A percentile compares a stretch with the other conserved stretches of the same genome.
Evolutionary conservation across 2,888 invertebrate genomes (phyloP).

Genomic region (Salticus scenicus): DNA sequence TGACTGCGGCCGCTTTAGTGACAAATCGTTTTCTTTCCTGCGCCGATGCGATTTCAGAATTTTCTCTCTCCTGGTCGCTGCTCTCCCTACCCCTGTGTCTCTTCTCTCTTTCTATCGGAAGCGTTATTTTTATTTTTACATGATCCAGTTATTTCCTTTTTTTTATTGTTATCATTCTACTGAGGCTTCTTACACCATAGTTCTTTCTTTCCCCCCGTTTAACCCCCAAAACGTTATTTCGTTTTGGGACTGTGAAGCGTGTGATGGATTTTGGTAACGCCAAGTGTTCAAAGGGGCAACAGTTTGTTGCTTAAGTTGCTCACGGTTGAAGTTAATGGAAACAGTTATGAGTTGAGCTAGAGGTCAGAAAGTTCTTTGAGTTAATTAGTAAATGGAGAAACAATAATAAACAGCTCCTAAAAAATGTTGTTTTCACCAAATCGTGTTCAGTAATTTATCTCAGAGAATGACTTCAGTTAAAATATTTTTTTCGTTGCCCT

Average conservation of each 20-base stretch:
- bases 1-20: conserved; percentile 65
- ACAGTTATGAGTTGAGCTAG: no score
- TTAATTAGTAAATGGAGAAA: no score
- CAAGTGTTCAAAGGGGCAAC: conserved; percentile 24
- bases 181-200: conserved; percentile 2
- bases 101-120: conserved; percentile 22
- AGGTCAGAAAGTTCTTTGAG: no score
- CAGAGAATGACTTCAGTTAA: no score
- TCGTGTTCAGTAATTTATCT: no score
- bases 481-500: no score
- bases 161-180: conserved; percentile 30
- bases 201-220: no score
- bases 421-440: no score
- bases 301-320: conserved; percentile 16
- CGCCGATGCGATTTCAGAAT: conserved; percentile 65
- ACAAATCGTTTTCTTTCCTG: conserved; percentile 66
- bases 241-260: neutral
- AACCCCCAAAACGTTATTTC: neutral
- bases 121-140: conserved; percentile 48
- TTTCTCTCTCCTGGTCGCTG: conserved; percentile 28
- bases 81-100: neutral
- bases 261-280: conserved; percentile 2
- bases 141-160: conserved; percentile 36
- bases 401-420: no score
- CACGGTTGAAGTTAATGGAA: neutral